Evolutionary conservation across 2,888 invertebrate genomes (phyloP).

Genomic region (Eupithecia dodoneata): DNA sequence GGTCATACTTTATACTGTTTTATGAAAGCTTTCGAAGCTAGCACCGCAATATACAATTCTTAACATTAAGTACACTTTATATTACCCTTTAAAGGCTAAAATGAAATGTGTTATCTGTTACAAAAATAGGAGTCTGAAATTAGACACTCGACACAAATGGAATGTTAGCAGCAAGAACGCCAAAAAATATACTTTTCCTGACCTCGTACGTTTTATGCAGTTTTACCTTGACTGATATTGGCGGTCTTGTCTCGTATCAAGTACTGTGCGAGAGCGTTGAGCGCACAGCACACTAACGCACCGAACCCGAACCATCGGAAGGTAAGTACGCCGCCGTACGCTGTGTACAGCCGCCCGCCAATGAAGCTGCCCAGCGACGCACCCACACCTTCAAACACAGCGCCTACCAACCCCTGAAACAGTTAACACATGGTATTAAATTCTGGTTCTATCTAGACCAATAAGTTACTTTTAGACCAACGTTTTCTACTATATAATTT

Average conservation of each 20-base stretch:
- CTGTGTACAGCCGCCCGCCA: conserved; percentile 88
- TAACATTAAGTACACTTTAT: not conserved
- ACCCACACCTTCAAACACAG: conserved; percentile 94
- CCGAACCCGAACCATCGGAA: conserved; percentile 89
- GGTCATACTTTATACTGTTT: not conserved
- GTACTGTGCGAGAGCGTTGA: conserved; percentile 84
- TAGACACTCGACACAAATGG: not conserved
- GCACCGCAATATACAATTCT: not conserved
- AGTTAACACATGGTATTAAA: not conserved
- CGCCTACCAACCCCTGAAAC: conserved; percentile 91
- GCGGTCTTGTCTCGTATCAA: conserved; percentile 52
- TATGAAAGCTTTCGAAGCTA: not conserved
- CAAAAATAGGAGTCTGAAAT: not conserved
- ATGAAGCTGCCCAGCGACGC: conserved; percentile 91
- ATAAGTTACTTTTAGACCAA: not conserved
- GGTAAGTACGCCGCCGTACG: conserved; percentile 86
- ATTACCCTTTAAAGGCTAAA: not conserved
- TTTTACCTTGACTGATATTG: conserved; percentile 66
- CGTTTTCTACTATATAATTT: no score
- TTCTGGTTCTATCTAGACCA: not conserved
- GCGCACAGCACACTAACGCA: conserved; percentile 84
- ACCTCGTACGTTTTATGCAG: not conserved
- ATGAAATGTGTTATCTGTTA: not conserved
- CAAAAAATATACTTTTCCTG: not conserved
- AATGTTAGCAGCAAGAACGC: not conserved